Evolutionary conservation across 2,888 invertebrate species (phyloP), one percentile per base, ranked within the genome.

Genomic region (Drosophila peninsularis): DNA sequence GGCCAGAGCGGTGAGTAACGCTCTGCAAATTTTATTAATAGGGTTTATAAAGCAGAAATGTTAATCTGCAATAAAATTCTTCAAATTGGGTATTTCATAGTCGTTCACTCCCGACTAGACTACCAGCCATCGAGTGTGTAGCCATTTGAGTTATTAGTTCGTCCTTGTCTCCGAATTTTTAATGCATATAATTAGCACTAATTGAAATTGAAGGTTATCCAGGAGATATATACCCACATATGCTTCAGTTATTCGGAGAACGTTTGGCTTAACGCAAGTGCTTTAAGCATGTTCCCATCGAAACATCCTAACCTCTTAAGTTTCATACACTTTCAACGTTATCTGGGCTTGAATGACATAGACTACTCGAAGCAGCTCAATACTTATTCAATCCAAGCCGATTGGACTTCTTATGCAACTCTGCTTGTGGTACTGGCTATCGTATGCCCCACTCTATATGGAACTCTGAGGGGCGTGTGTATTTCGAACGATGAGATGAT

Each of bases 251-350:
- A 11, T 17, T 19, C n/a, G 2, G 0, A 3, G 10, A 27, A 49
- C 27, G 27, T 49, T 30, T 30, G 5, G 11, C 30, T 9, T 27
- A 39, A 37, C 47, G 24, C 19, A 49, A 50, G 36, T 17, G 19
- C 13, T 27, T 34, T 14, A 24, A 52, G 17, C 37, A 65, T 58
- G 57, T 34, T 27, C 3, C 0, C 1, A 0, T 13, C 24, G 32
- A 2, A 21, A 21, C 19, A 56, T 14, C 14, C 17, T 1, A 54
- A 70, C 17, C 24, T 71, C 3, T 24, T 58, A 1, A 37, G 14
- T 14, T 49, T 49, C 14, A 14, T 64, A 19, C 64, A 71, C 13
- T 71, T 61, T 52, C 71, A 71, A 13, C 64, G 71, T 1, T 61
- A 56, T 19, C n/a, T 71, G 42, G 71, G 42, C 27, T 21, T 71